Conservation (phyloP, 2,888 invertebrate species). For the Dromius quadrimaculatus region DNA sequence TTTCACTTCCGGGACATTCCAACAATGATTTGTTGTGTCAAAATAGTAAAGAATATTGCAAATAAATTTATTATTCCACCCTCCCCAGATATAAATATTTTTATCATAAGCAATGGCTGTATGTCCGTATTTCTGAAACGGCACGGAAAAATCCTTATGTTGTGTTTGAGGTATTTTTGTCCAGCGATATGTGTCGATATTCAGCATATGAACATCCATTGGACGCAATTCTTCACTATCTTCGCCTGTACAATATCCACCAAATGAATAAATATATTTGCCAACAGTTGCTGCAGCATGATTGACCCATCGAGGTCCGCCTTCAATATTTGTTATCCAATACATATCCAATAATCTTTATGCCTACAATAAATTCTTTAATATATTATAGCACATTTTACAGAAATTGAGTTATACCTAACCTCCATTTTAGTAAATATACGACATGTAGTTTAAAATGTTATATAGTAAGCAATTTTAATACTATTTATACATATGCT, state of each 20-base stretch:
- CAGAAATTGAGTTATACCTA: slow-evolving; percentile 22
- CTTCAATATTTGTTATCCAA: slow-evolving; percentile 89
- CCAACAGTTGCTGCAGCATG: slow-evolving; percentile 89
- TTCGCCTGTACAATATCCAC: slow-evolving; percentile 91
- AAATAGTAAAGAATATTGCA: slow-evolving; percentile 87
- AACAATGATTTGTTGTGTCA: slow-evolving; percentile 77
- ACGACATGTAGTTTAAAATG: slow-evolving; percentile 1
- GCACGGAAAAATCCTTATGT: slow-evolving; percentile 70
- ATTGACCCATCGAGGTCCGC: slow-evolving; percentile 92
- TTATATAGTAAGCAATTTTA: slow-evolving; percentile 19
- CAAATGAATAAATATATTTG: slow-evolving; percentile 88
- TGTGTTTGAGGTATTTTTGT: slow-evolving; percentile 69
- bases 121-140: slow-evolving; percentile 92
- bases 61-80: slow-evolving; percentile 86
- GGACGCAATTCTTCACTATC: slow-evolving; percentile 80
- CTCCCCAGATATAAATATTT: slow-evolving; percentile 91
- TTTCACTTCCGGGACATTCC: slow-evolving; percentile 75
- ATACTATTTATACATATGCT: slow-evolving; percentile 6
- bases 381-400: neutral
- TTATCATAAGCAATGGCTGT: slow-evolving; percentile 86
- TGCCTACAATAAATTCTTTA: neutral
- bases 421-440: slow-evolving; percentile 33
- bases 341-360: slow-evolving; percentile 69
- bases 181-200: slow-evolving; percentile 79
- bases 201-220: slow-evolving; percentile 88